Evolutionary conservation across 1,140 invertebrate species (phyloP).

Genomic region (Bradynema listronoti): DNA sequence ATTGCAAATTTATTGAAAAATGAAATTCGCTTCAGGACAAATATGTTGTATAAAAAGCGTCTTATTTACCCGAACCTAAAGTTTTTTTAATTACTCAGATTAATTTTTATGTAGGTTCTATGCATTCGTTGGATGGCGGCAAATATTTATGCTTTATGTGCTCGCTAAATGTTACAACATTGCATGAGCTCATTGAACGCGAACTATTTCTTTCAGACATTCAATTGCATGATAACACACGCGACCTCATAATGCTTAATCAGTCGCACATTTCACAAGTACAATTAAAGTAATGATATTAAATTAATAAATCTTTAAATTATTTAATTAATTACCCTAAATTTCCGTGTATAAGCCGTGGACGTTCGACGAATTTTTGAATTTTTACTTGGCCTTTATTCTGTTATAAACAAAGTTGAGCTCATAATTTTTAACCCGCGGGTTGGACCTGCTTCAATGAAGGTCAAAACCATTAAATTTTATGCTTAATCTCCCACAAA

Average conservation of each 20-base stretch:
- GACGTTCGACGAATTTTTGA: too few relatives aligned
- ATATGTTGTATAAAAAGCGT: background rate
- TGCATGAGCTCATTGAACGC: slow-evolving; percentile 35
- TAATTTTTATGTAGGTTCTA: slow-evolving; percentile 11
- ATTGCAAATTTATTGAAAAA: background rate
- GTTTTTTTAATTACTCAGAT: slow-evolving; percentile 2
- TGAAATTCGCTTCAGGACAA: background rate
- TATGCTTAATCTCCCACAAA: too few relatives aligned
- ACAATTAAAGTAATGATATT: slow-evolving; percentile 58
- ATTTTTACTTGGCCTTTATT: too few relatives aligned
- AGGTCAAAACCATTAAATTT: background rate
- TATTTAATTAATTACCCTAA: too few relatives aligned
- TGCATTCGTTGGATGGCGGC: too few relatives aligned
- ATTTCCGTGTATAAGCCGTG: too few relatives aligned
- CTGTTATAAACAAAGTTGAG: too few relatives aligned
- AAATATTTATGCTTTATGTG: slow-evolving; percentile 59
- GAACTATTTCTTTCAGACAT: slow-evolving; percentile 40
- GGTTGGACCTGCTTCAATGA: background rate
- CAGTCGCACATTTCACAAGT: slow-evolving; percentile 59
- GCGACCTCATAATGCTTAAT: slow-evolving; percentile 60
- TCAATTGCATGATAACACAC: slow-evolving; percentile 59
- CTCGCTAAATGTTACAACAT: slow-evolving; percentile 57
- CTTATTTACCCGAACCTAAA: too few relatives aligned
- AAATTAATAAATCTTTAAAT: background rate
- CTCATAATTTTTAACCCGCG: background rate